Evolutionary conservation across 2,888 invertebrate genomes (phyloP), one percentile per base, ranked within the genome.

Genomic region (Gastracanthus pulcherrimus): DNA sequence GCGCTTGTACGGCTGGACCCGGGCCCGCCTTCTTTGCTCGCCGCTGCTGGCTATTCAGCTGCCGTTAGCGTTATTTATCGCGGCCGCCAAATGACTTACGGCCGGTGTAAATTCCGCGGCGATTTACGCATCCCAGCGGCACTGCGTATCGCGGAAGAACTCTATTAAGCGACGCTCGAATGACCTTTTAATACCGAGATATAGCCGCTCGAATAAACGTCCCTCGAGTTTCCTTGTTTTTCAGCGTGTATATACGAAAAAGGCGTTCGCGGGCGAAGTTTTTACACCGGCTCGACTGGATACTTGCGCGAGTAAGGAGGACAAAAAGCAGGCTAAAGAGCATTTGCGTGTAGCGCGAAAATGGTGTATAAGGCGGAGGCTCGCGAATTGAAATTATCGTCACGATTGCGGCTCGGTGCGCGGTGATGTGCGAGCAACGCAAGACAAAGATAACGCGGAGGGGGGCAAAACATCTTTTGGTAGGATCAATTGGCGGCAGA

Each of bases 301-400:
- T 55, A 55, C 55, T 55, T 23, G 55, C 23, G 51, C 51, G 51
- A 19, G 26, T 55, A 55, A 55, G 55, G 26, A 38, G 66, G 26
- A 66, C 38, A 66, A 66, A 66, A 41, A 23, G 11, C 71, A 26
- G 26, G 13, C 58, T 29, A 71, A 71, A 71, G 41, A 71, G 71
- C 71, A 41, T 71, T 71, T 71, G 34, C 58, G 38, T 71, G 71
- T 71, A 58, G 55, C 55, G 55, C 51, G 51, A 55, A 55, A 55
- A 55, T 26, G 55, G 23, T 55, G n/a, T n/a, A n/a, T n/a, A n/a
- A n/a, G n/a, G n/a, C n/a, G n/a, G n/a, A n/a, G n/a, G n/a, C n/a
- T n/a, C n/a, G n/a, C n/a, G 58, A 62, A 75, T 75, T 75, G 75
- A 75, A 75, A 75, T 75, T 51, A 75, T 75, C 64, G 64, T 75